Base-by-base conservation (phyloP, 1,140 invertebrate genomes). In the Hylaeus anthracinus region DNA sequence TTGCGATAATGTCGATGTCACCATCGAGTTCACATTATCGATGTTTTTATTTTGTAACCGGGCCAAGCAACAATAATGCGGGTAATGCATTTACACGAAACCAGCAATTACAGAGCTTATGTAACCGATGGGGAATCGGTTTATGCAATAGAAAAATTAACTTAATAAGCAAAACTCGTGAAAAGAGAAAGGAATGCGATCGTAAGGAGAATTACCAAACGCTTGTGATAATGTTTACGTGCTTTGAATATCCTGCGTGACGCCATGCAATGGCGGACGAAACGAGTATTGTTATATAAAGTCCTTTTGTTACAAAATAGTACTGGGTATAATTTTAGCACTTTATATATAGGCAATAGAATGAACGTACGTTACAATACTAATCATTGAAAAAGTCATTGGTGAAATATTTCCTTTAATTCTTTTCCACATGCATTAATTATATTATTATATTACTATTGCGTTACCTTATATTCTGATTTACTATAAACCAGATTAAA, bases 111-210 rank as follows among this genome's bases (percentile, higher is more conserved):
- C 2, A 37, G 14, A 9, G 39, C 48, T 72, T 69, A 72, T 60
- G 69, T 15, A 66, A 41, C 4, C 37, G 12, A 72, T 14, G 5
- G n/a, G 14, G 53, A 26, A 43, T 45, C 60, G 69, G 69, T 65
- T 65, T 48, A n/a, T 5, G 51, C 15, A 72, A 78, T 39, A 41
- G 45, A 70, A 71, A 79, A 73, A 73, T 60, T 65, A 12, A 39
- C 53, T 58, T 66, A 58, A 65, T 12, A 65, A 73, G 70, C 43
- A 15, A 72, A 26, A 48, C 48, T 39, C 14, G 45, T 48, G 5
- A 6, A 41, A 65, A 55, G 60, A 72, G 60, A 43, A 72, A 63
- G 67, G 76, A 79, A 72, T 72, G n/a, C n/a, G 8, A 56, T 48
- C 12, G 12, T 3, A 6, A 58, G 53, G 45, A 37, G 26, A 56